A percentile compares a stretch with the other conserved stretches of the same genome.
Conservation (phyloP, 2,797 vertebrate genomes). For the Chaunax sp. region DNA sequence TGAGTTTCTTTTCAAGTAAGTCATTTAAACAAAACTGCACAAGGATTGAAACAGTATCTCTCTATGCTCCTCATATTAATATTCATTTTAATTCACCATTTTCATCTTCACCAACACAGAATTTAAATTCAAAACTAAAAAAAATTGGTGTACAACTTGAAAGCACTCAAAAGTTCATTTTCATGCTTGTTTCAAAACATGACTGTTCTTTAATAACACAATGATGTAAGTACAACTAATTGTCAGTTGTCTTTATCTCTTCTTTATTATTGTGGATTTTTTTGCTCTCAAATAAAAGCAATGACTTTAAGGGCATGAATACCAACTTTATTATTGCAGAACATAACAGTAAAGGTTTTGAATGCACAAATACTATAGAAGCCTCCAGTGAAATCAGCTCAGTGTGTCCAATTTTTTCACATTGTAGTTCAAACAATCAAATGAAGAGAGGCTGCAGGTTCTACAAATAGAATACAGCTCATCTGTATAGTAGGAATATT, state of each 20-base stretch:
- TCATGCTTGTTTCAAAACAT: neutral
- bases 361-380: neutral
- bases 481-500: neutral
- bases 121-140: neutral
- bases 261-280: neutral
- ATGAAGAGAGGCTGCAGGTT: neutral
- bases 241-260: no score
- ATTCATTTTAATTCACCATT: neutral
- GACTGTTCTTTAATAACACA: neutral
- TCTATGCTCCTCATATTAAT: neutral
- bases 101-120: constrained; percentile 4
- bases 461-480: neutral
- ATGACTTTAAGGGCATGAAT: neutral
- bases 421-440: neutral
- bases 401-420: no score
- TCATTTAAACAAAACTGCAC: constrained; percentile 55
- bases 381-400: neutral
- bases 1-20: constrained; percentile 29
- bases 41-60: neutral
- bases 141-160: neutral
- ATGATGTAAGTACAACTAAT: neutral
- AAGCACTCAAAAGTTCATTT: neutral
- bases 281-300: neutral
- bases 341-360: neutral
- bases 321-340: neutral